These are phyloP conservation scores for Phalera bucephala DNA, from an alignment of 2,888 invertebrate species.

Conservation along the genomic window DNA sequence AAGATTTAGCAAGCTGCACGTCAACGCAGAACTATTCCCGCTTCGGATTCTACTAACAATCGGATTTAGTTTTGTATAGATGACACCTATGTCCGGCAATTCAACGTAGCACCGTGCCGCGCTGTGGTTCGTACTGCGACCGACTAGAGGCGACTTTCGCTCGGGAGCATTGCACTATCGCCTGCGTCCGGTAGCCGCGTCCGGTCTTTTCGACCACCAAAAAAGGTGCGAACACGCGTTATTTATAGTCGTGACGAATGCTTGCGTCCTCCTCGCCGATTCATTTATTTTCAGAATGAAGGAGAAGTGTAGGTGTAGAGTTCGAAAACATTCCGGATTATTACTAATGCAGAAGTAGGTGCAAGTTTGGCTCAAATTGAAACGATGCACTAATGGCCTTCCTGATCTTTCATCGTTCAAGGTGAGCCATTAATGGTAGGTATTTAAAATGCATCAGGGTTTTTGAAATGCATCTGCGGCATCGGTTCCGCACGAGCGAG, in stretches of 20 bases:
- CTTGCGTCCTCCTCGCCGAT: conserved; percentile 55
- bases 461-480: conserved; percentile 30
- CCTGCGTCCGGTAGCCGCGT: conserved; percentile 75
- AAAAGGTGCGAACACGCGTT: conserved; percentile 78
- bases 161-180: conserved; percentile 65
- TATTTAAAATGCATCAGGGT: conserved; percentile 14
- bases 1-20: conserved; percentile 39
- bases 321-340: conserved; percentile 43
- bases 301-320: conserved; percentile 56
- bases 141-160: conserved; percentile 56
- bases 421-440: conserved; percentile 17
- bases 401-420: conserved; percentile 19
- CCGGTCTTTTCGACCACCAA: conserved; percentile 79
- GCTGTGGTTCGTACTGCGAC: conserved; percentile 31
- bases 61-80: conserved; percentile 61
- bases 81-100: conserved; percentile 68
- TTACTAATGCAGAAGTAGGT: conserved; percentile 33
- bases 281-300: conserved; percentile 69
- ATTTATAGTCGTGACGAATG: conserved; percentile 77
- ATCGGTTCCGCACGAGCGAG: conserved; percentile 70
- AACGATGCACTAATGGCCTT: conserved; percentile 9
- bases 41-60: conserved; percentile 48
- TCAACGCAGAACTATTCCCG: conserved; percentile 43
- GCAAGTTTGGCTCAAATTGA: conserved; percentile 10
- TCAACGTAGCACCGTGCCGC: conserved; percentile 46